Evolutionary conservation across 1,140 invertebrate species (phyloP).

Genomic region (Drosophila pseudoananassae): DNA sequence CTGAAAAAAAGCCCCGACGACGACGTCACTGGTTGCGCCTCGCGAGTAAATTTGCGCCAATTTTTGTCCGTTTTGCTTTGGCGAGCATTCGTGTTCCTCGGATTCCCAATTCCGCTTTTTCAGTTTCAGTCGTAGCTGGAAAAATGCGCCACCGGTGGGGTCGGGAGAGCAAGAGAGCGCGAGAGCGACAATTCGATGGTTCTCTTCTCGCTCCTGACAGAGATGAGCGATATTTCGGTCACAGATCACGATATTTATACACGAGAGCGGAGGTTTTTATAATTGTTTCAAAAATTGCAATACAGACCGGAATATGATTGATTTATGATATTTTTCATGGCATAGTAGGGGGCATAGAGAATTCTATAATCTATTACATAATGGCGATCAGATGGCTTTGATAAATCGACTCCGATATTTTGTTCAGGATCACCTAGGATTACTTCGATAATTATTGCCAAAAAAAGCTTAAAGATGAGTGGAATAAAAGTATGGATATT

Average conservation of each 20-base stretch:
- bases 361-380: no score
- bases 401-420: no score
- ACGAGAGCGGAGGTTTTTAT: no score
- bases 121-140: neutral
- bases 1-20: conserved; percentile 8
- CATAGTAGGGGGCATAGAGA: no score
- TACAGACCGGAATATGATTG: no score
- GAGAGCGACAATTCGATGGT: neutral
- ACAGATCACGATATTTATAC: neutral
- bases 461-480: no score
- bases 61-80: conserved; percentile 15
- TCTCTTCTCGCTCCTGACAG: neutral
- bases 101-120: neutral
- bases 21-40: conserved; percentile 25
- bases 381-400: no score
- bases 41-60: conserved; percentile 47
- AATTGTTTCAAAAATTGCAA: no score
- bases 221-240: neutral
- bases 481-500: no score
- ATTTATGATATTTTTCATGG: no score
- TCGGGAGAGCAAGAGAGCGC: neutral
- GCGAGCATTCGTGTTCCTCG: conserved; percentile 13
- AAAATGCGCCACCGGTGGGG: neutral
- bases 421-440: no score
- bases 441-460: no score